Evolutionary conservation across 2,113 vertebrate genomes (phyloP).

Genomic region (Erinaceus europaeus): DNA sequence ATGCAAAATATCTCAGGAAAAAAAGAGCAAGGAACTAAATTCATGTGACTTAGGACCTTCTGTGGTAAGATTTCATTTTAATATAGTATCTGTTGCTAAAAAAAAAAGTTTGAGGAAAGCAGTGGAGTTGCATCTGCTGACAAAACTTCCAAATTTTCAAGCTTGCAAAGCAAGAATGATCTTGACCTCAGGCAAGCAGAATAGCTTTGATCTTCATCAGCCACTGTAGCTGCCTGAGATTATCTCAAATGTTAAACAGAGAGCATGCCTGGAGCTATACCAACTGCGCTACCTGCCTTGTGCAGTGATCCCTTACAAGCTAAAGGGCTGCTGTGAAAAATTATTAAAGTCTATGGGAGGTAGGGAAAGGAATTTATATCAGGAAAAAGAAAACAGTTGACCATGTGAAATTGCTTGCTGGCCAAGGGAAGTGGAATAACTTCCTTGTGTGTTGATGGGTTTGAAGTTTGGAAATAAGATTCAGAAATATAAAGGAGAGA

Average conservation of each 20-base stretch:
- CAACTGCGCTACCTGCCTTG: conserved; percentile 21
- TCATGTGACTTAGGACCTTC: background rate
- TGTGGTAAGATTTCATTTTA: background rate
- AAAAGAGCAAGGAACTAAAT: background rate
- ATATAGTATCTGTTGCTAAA: background rate
- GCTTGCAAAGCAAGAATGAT: conserved; percentile 39
- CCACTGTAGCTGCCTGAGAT: conserved; percentile 57
- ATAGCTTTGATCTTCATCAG: conserved; percentile 70
- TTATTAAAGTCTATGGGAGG: conserved; percentile 1
- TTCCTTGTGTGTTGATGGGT: background rate
- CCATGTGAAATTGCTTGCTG: background rate
- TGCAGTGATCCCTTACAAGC: conserved; percentile 27
- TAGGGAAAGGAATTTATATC: background rate
- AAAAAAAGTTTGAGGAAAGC: background rate
- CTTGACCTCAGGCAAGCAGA: conserved; percentile 34
- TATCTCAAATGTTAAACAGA: conserved; percentile 51
- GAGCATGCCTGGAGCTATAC: conserved; percentile 33
- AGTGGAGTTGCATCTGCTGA: background rate
- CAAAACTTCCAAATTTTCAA: background rate
- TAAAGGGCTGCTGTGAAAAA: conserved; percentile 20
- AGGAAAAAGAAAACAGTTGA: background rate
- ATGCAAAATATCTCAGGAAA: background rate
- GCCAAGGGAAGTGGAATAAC: background rate
- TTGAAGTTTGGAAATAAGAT: background rate
- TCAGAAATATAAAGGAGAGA: background rate